Conservation (phyloP, 2,113 vertebrate genomes). For the Urocynchramus pylzowi region DNA sequence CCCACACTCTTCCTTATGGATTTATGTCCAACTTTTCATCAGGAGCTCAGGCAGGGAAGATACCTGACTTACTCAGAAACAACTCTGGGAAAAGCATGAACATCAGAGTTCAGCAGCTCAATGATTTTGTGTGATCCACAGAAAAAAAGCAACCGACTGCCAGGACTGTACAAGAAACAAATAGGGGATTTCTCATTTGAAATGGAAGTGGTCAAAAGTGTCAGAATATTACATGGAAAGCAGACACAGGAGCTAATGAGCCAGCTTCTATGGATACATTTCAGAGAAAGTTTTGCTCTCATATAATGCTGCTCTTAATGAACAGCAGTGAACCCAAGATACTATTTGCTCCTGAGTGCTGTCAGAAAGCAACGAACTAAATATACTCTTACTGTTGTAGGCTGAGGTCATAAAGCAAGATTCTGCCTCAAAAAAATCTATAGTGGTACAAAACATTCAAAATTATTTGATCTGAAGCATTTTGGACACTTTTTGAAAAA, state of each 20-base stretch:
- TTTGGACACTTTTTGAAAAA: background rate
- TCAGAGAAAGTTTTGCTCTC: background rate
- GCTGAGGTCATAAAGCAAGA: background rate
- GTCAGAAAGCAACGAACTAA: background rate
- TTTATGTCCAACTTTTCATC: background rate
- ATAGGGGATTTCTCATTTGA: background rate
- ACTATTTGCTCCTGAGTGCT: background rate
- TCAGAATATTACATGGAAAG: background rate
- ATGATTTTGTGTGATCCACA: background rate
- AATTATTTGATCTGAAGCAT: background rate
- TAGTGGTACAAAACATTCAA: background rate
- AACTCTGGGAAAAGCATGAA: background rate
- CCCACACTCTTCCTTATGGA: background rate
- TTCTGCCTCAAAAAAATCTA: background rate
- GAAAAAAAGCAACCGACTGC: background rate
- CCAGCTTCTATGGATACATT: background rate
- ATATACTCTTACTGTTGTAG: background rate
- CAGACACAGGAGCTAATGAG: background rate
- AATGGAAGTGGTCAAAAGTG: background rate
- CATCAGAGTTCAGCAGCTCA: background rate
- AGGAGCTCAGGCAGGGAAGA: background rate
- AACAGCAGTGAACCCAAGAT: background rate
- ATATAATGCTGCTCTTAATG: background rate
- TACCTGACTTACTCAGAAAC: background rate
- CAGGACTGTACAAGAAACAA: background rate